Evolutionary conservation across 1,140 invertebrate species (phyloP), one percentile per base, ranked within the genome.

Genomic region (Dinothrombium tinctorium): DNA sequence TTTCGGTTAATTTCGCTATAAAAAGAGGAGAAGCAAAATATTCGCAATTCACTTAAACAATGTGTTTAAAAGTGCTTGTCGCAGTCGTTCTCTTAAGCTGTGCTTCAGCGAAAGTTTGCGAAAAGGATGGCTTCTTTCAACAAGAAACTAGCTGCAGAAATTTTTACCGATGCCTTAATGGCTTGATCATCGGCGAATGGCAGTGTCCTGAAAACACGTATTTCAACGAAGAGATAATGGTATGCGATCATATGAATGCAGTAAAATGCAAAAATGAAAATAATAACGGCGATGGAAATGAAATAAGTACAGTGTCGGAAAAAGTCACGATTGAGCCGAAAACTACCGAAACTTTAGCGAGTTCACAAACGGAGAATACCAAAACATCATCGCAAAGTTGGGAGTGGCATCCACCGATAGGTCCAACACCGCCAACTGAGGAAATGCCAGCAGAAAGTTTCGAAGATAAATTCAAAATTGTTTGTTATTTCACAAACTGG

Each of bases 401-500:
- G n/a, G 36, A 24, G 20, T 38, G 36, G 36, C 24, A 22, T 22
- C 36, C 36, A 26, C 3, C 36, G 9, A 38, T 38, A 12, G 36
- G 36, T 2, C 36, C 36, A 9, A 38, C 36, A 2, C 21, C 36
- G 15, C 12, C 36, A 3, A 23, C 36, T 17, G 36, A 38, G 20
- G 19, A 19, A 3, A n/a, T n/a, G 12, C 36, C 15, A 38, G 2
- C 12, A n/a, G 36, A 26, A 24, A 23, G 36, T 22, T 26, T 38
- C 24, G 7, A 3, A n/a, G 21, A 39, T 11, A 29, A 43, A 2
- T 56, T 59, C 8, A 65, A 65, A 45, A 70, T 86, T 0, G 67
- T 84, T 0, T 89, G 83, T 56, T 86, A 86, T 50, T 66, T 83
- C 49, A 79, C 79, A 2, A 84, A 74, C 49, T 87, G 82, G 81